Evolutionary conservation across 2,113 vertebrate species (phyloP).

Genomic region (Larimichthys crocea): DNA sequence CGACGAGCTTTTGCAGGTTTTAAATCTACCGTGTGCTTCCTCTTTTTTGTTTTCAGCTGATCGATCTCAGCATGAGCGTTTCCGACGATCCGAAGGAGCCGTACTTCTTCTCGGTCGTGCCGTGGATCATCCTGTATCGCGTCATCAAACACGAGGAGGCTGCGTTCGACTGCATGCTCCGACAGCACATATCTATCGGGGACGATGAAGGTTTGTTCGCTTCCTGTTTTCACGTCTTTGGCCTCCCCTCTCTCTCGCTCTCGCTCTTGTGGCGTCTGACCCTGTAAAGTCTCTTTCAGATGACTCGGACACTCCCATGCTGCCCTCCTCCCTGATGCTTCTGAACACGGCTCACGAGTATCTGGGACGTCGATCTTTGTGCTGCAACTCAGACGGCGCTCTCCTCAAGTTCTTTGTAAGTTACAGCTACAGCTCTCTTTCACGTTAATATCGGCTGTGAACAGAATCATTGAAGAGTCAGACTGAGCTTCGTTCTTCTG

Average conservation of each 20-base stretch:
- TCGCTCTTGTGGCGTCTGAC: neutral
- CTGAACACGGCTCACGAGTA: constrained; percentile 97
- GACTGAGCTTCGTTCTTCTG: neutral
- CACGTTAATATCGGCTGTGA: too few relatives aligned
- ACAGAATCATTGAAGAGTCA: neutral
- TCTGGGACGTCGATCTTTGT: constrained; percentile 94
- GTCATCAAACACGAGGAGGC: constrained; percentile 95
- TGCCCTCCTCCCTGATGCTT: constrained; percentile 96
- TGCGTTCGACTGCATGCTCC: constrained; percentile 87
- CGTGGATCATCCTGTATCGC: constrained; percentile 94
- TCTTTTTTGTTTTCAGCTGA: constrained; percentile 83
- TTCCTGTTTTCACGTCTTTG: constrained; percentile 15
- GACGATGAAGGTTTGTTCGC: constrained; percentile 87
- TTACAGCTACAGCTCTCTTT: constrained; percentile 20
- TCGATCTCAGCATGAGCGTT: constrained; percentile 93
- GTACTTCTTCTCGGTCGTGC: constrained; percentile 92
- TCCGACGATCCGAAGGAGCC: constrained; percentile 95
- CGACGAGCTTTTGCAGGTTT: neutral
- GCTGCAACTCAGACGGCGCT: constrained; percentile 94
- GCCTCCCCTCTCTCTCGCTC: neutral
- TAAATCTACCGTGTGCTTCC: neutral
- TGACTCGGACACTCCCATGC: constrained; percentile 87
- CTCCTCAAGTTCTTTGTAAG: constrained; percentile 97
- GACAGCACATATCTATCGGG: constrained; percentile 86
- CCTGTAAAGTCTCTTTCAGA: constrained; percentile 66